These are phyloP conservation scores for Coleophora flavipennella DNA, from an alignment of 2,888 invertebrate genomes.

Conservation along the genomic window DNA sequence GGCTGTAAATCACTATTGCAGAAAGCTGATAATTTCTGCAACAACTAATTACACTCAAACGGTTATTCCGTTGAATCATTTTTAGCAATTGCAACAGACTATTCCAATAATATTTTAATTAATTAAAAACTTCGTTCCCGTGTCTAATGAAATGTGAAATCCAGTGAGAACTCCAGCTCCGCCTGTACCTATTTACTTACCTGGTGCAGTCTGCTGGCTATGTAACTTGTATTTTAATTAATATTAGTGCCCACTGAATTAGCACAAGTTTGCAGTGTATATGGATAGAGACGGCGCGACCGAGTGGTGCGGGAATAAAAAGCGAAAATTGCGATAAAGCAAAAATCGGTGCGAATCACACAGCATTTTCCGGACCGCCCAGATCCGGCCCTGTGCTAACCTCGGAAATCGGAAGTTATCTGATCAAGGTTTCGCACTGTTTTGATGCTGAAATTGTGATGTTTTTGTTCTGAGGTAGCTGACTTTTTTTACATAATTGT, in stretches of 20 bases:
- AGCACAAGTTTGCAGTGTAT: slow-evolving; percentile 9
- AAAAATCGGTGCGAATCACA: slow-evolving; percentile 20
- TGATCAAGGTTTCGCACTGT: slow-evolving; percentile 1
- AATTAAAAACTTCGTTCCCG: too few species aligned
- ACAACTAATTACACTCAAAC: too few species aligned
- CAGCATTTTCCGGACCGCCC: slow-evolving; percentile 1
- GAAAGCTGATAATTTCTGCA: too few species aligned
- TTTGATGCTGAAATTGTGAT: slow-evolving; percentile 30
- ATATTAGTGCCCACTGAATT: slow-evolving; percentile 19
- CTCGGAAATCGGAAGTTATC: neutral
- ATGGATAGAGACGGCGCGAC: too few species aligned
- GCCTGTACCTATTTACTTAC: slow-evolving; percentile 3
- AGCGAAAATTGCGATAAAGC: slow-evolving; percentile 15
- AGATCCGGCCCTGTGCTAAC: slow-evolving; percentile 1
- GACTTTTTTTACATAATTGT: neutral
- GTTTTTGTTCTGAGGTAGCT: slow-evolving; percentile 15
- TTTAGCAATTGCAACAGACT: too few species aligned
- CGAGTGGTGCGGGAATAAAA: slow-evolving; percentile 4
- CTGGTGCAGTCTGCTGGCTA: slow-evolving; percentile 1
- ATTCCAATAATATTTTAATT: too few species aligned
- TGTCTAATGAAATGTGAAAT: slow-evolving; percentile 4
- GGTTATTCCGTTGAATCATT: too few species aligned
- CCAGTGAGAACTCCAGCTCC: neutral
- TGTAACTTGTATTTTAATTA: slow-evolving; percentile 20
- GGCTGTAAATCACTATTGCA: too few species aligned